Conservation (phyloP, 2,113 vertebrate genomes). For the Actenoides hombroni region DNA sequence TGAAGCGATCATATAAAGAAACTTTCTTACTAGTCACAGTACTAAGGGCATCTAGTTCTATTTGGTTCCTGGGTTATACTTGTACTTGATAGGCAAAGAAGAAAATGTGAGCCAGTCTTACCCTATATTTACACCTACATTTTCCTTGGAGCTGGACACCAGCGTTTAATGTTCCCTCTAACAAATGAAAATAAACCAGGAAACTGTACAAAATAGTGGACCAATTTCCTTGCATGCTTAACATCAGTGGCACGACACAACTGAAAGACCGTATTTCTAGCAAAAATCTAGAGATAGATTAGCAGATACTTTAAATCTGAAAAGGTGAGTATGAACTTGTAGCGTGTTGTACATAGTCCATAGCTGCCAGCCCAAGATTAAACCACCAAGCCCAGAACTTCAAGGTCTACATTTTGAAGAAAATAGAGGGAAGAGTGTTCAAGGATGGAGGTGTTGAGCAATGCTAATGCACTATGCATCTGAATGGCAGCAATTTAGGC, state of each 20-base stretch:
- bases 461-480: background rate
- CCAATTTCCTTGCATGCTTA: background rate
- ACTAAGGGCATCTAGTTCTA: background rate
- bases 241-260: background rate
- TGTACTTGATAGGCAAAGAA: background rate
- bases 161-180: background rate
- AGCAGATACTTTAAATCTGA: background rate
- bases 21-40: background rate
- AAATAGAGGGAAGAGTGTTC: background rate
- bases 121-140: background rate
- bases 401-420: background rate
- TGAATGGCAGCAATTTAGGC: background rate
- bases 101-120: background rate
- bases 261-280: background rate
- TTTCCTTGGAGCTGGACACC: background rate
- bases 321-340: background rate
- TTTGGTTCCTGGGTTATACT: background rate
- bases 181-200: background rate
- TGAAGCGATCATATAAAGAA: background rate
- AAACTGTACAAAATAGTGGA: background rate
- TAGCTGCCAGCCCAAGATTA: background rate
- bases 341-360: background rate
- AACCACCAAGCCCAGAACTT: background rate
- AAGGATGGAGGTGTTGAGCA: background rate
- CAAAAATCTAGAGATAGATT: background rate